These are phyloP conservation scores for Oryzias melastigma DNA, from an alignment of 2,113 vertebrate genomes.

Conservation along the genomic window DNA sequence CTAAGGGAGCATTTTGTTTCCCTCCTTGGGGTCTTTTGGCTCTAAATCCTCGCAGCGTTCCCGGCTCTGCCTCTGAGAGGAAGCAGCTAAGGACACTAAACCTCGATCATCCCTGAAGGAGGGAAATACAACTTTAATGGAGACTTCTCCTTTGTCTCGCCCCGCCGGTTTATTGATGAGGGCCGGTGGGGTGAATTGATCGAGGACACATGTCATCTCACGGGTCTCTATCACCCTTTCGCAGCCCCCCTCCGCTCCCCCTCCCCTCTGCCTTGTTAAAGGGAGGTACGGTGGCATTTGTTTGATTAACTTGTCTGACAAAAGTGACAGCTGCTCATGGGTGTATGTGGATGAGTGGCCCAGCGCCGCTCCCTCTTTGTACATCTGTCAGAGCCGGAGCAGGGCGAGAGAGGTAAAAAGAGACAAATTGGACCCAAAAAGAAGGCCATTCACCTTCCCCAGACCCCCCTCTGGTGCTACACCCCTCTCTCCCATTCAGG, in stretches of 20 bases:
- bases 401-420: slow-evolving; percentile 97
- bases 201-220: slow-evolving; percentile 65
- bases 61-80: slow-evolving; percentile 31
- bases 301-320: slow-evolving; percentile 99
- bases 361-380: slow-evolving; percentile 99
- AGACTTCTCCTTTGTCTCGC: slow-evolving; percentile 56
- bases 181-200: slow-evolving; percentile 55
- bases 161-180: slow-evolving; percentile 61
- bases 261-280: slow-evolving; percentile 81
- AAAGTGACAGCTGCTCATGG: slow-evolving; percentile 99
- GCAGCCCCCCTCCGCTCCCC: slow-evolving; percentile 33
- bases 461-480: slow-evolving; percentile 82
- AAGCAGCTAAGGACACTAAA: slow-evolving; percentile 45
- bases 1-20: slow-evolving; percentile 64
- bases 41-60: slow-evolving; percentile 58
- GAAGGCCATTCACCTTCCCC: slow-evolving; percentile 98
- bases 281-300: slow-evolving; percentile 99
- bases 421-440: slow-evolving; percentile 99
- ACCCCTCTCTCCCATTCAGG: slow-evolving; percentile 89
- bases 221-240: slow-evolving; percentile 58
- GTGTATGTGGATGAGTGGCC: slow-evolving; percentile 96
- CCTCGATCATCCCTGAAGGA: slow-evolving; percentile 30
- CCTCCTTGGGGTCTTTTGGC: slow-evolving; percentile 43
- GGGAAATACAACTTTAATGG: slow-evolving; percentile 69
- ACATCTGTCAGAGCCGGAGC: slow-evolving; percentile 99